Base-by-base conservation (phyloP, 2,888 invertebrate species). In the Lepidochitona cinerea region DNA sequence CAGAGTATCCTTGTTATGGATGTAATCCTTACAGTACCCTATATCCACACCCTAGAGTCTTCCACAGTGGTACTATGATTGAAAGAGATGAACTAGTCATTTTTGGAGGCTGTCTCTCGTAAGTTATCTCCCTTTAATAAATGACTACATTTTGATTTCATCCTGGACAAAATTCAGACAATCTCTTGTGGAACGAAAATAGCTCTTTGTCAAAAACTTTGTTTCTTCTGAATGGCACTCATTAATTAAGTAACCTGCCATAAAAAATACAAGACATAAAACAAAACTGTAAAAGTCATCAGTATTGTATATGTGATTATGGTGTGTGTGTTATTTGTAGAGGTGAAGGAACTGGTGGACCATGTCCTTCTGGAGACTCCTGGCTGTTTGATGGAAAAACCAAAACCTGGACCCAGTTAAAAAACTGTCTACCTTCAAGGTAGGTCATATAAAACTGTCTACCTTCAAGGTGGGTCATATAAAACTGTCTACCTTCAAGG, bases 71-170 rank as follows among this genome's bases (percentile, higher is more conserved):
- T 7, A 72, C 79, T 33, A 78, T 83, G 76, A 73, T 79, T 7
- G 74, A 68, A 33, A 49, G 64, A n/a, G 72, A 83, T 36, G 74
- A 79, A 32, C 72, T 83, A 1, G 75, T 82, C 49, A 77, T 83
- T 18, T 83, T 77, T 72, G 82, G 83, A 5, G 83, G 84, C 26
- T 84, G 83, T 74, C 75, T 83, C 18, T 76, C 75, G 84, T 84
- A 74, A 74, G 26, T 35, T 37, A 4, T 49, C 49, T 4, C n/a
- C 3, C 7, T 49, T 2, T 2, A 5, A 49, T 4, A 49, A 5
- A 7, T 49, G 4, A 4, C 23, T 49, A n/a, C 7, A n/a, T n/a
- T n/a, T n/a, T n/a, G n/a, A n/a, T n/a, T n/a, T n/a, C n/a, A n/a
- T n/a, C n/a, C n/a, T n/a, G n/a, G n/a, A n/a, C n/a, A n/a, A n/a